These are phyloP conservation scores for Tortricodes alternella DNA, from an alignment of 2,888 invertebrate species.

Conservation along the genomic window DNA sequence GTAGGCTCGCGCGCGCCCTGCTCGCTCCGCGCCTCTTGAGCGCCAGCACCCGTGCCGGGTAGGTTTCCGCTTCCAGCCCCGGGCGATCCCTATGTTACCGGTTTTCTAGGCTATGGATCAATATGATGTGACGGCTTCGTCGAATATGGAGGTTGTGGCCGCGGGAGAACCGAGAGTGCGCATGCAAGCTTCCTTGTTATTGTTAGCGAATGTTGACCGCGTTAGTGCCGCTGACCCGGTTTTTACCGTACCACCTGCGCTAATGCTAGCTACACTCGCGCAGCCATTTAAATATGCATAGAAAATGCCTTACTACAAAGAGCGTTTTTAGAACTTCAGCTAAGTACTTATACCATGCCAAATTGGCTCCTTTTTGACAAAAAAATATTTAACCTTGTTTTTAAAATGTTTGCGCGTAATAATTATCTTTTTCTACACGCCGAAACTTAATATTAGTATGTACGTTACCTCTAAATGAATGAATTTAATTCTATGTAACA, in stretches of 20 bases:
- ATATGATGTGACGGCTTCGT: conserved; percentile 11
- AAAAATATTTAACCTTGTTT: no score
- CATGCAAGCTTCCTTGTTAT: conserved; percentile 47
- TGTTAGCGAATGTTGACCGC: conserved; percentile 65
- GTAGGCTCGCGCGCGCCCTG: conserved; percentile 55
- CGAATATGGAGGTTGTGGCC: conserved; percentile 7
- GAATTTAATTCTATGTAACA: no score
- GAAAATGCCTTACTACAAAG: not conserved
- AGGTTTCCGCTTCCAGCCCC: conserved; percentile 1
- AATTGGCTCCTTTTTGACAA: no score
- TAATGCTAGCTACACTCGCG: conserved; percentile 1
- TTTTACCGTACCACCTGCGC: conserved; percentile 15
- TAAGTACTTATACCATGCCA: not conserved
- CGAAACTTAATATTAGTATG: no score
- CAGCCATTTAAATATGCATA: conserved; percentile 6
- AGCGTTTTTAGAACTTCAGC: not conserved
- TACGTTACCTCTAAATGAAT: no score
- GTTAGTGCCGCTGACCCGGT: conserved; percentile 34
- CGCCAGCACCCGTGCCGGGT: conserved; percentile 10
- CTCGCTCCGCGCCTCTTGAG: conserved; percentile 41
- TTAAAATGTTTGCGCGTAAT: no score
- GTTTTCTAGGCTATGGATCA: not conserved
- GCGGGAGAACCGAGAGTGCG: conserved; percentile 24
- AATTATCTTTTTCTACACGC: no score
- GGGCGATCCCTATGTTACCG: not conserved